A percentile compares a stretch with the other conserved stretches of the same genome.
Evolutionary conservation across 2,797 vertebrate genomes (phyloP).

Genomic region (Enteromius fasciolatus): DNA sequence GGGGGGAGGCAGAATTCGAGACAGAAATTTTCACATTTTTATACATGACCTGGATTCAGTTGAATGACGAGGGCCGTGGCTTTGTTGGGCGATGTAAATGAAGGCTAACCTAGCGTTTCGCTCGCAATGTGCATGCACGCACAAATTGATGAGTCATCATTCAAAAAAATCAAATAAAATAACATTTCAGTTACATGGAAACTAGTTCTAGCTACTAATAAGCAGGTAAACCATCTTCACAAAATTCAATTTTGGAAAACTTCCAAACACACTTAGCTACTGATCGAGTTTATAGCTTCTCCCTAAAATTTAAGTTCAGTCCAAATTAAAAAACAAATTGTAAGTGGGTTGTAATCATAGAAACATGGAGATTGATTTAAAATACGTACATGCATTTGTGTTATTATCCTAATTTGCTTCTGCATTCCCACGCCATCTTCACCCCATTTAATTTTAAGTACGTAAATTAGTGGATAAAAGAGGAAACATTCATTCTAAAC

Average conservation of each 20-base stretch:
- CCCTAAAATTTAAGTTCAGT: neutral
- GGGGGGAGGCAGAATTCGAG: slow-evolving; percentile 66
- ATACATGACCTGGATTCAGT: slow-evolving; percentile 49
- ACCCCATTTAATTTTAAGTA: neutral
- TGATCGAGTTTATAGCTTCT: neutral
- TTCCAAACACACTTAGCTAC: neutral
- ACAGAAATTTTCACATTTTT: slow-evolving; percentile 46
- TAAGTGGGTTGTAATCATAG: neutral
- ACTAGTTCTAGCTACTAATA: neutral
- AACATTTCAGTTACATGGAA: neutral
- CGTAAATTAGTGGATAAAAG: neutral
- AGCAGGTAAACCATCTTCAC: neutral
- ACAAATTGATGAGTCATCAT: slow-evolving; percentile 16
- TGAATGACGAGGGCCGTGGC: slow-evolving; percentile 17
- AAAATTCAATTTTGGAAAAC: neutral
- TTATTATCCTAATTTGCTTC: neutral
- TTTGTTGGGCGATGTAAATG: slow-evolving; percentile 22
- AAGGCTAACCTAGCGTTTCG: slow-evolving; percentile 7
- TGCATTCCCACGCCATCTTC: too few species aligned
- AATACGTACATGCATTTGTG: neutral
- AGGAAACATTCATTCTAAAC: neutral
- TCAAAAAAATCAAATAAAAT: neutral
- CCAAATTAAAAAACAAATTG: neutral
- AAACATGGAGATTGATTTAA: neutral
- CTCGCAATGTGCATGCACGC: neutral